Conservation (phyloP, 2,797 vertebrate genomes). For the Gouania willdenowi region DNA sequence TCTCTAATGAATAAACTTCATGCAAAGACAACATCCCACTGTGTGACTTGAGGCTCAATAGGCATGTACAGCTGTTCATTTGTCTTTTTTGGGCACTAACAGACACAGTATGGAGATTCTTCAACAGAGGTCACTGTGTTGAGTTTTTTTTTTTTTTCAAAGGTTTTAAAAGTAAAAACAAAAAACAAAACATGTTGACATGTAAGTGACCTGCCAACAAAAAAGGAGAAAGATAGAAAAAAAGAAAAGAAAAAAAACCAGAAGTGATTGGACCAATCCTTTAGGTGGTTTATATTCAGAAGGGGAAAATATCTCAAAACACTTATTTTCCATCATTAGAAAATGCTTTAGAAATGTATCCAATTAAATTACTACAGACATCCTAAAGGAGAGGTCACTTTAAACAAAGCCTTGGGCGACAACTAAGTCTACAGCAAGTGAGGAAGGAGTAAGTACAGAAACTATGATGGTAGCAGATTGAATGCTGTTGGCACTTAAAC, state of each 20-base stretch:
- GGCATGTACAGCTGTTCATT: conserved; percentile 23
- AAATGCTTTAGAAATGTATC: no score
- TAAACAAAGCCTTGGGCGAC: conserved; percentile 97
- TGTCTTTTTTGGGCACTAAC: conserved; percentile 28
- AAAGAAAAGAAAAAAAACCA: conserved; percentile 58
- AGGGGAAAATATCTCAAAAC: no score
- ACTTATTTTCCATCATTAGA: background rate
- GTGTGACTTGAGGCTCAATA: conserved; percentile 18
- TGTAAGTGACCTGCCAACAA: conserved; percentile 94
- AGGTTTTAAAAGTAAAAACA: conserved; percentile 43
- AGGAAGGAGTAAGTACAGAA: conserved; percentile 1
- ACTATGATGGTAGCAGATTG: conserved; percentile 3
- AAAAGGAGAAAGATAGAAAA: conserved; percentile 67
- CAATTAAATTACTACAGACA: conserved; percentile 53
- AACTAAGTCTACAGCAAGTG: conserved; percentile 61
- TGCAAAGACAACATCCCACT: conserved; percentile 28
- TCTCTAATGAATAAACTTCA: conserved; percentile 48
- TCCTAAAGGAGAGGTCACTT: conserved; percentile 96
- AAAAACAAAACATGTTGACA: conserved; percentile 70
- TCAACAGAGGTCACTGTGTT: conserved; percentile 96
- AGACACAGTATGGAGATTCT: conserved; percentile 99
- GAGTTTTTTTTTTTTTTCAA: conserved; percentile 78
- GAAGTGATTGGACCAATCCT: conserved; percentile 90
- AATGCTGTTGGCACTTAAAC: background rate
- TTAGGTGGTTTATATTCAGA: conserved; percentile 77